These are phyloP conservation scores for Euschistus heros DNA, from an alignment of 1,140 invertebrate species.

Conservation along the genomic window DNA sequence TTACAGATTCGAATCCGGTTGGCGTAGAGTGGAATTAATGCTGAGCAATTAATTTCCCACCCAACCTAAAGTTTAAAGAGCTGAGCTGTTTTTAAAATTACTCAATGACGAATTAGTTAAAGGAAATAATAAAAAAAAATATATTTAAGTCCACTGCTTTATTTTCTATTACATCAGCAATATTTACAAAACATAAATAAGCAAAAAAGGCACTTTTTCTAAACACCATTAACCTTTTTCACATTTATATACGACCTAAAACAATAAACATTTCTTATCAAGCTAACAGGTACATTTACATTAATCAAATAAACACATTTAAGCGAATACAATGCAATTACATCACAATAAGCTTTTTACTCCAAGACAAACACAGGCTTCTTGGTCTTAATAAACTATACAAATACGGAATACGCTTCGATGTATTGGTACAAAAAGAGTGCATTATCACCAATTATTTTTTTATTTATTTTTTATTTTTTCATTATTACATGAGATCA, in stretches of 20 bases:
- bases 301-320: constrained; percentile 16
- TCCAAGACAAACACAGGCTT: background rate
- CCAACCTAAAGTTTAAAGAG: no score
- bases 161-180: constrained; percentile 4
- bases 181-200: constrained; percentile 23
- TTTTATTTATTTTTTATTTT: background rate
- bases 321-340: constrained; percentile 18
- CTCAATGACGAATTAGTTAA: no score
- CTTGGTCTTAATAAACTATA: constrained; percentile 16
- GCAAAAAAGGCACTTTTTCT: constrained; percentile 26
- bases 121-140: background rate
- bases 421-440: constrained; percentile 24
- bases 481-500: constrained; percentile 23
- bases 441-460: constrained; percentile 18
- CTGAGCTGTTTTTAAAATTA: no score
- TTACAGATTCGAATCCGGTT: no score
- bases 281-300: constrained; percentile 23
- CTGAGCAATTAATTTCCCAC: no score
- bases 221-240: constrained; percentile 4
- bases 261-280: constrained; percentile 10
- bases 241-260: constrained; percentile 3
- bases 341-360: constrained; percentile 25
- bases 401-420: constrained; percentile 19
- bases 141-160: constrained; percentile 7
- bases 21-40: no score